Evolutionary conservation across 2,113 vertebrate species (phyloP).

Genomic region (Paedocypris sp.): DNA sequence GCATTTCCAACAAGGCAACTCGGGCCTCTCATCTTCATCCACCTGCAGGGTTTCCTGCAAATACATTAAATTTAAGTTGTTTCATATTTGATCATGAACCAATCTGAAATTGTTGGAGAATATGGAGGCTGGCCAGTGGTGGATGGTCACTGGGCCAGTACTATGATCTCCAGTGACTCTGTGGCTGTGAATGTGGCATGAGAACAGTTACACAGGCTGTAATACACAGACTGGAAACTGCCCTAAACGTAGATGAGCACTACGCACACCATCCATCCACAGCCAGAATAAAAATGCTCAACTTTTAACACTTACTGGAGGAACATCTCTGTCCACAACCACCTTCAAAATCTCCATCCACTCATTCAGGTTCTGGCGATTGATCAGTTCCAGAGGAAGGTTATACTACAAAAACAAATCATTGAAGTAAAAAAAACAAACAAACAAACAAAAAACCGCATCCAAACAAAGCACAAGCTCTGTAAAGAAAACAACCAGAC

Average conservation of each 20-base stretch:
- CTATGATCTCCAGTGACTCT: constrained; percentile 65
- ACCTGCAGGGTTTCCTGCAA: constrained; percentile 88
- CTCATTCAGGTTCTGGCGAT: constrained; percentile 90
- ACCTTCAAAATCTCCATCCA: constrained; percentile 98
- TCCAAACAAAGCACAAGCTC: neutral
- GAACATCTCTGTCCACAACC: constrained; percentile 91
- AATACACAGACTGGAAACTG: constrained; percentile 53
- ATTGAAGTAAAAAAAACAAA: neutral
- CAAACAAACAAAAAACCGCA: neutral
- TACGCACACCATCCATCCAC: constrained; percentile 46
- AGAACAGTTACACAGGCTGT: constrained; percentile 47
- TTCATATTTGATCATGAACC: no score
- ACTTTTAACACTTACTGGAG: constrained; percentile 67
- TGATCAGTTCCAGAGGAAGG: constrained; percentile 92
- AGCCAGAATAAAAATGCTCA: neutral
- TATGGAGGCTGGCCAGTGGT: constrained; percentile 63
- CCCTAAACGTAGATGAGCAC: constrained; percentile 53
- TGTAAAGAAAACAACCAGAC: neutral
- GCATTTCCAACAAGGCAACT: constrained; percentile 98
- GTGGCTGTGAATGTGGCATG: constrained; percentile 58
- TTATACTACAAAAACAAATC: constrained; percentile 69
- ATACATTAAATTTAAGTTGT: no score
- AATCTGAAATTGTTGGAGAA: constrained; percentile 50
- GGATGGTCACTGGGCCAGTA: constrained; percentile 58
- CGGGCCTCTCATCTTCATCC: constrained; percentile 92